A percentile compares a stretch with the other conserved stretches of the same genome.
Conservation (phyloP, 1,140 invertebrate species). For the Drosophila orosa region DNA sequence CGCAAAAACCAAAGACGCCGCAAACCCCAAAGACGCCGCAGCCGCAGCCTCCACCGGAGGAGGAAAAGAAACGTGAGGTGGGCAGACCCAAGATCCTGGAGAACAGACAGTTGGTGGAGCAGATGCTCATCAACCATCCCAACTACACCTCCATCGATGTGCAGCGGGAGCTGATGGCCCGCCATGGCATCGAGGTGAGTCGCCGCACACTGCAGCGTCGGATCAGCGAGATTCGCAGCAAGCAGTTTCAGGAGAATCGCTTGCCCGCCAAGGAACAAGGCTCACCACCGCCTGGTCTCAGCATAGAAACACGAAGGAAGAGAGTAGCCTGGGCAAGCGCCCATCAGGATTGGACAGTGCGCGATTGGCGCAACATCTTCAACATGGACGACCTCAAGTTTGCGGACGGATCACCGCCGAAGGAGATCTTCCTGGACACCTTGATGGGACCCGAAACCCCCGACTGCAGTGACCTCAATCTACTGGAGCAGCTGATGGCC, state of each 20-base stretch:
- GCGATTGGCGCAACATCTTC: constrained; percentile 71
- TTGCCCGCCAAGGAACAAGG: neutral
- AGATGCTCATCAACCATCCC: constrained; percentile 46
- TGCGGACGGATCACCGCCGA: constrained; percentile 11
- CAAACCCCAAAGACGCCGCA: neutral
- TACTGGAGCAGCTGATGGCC: constrained; percentile 63
- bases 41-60: constrained; percentile 6
- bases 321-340: constrained; percentile 59
- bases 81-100: constrained; percentile 60
- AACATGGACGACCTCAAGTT: constrained; percentile 69
- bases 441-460: constrained; percentile 52
- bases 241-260: neutral
- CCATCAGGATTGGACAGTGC: constrained; percentile 61
- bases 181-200: constrained; percentile 59
- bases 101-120: constrained; percentile 50
- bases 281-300: constrained; percentile 3
- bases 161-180: constrained; percentile 42
- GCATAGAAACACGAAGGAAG: constrained; percentile 2
- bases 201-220: constrained; percentile 62
- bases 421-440: constrained; percentile 63
- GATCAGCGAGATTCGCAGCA: constrained; percentile 60
- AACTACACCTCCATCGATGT: constrained; percentile 69
- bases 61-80: constrained; percentile 41
- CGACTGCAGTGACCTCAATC: constrained; percentile 57
- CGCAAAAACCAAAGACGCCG: constrained; percentile 1